A percentile compares a stretch with the other conserved stretches of the same genome.
phyloP scores from a whole-genome alignment of 2,113 vertebrate species.

The Tinamus guttatus region DNA sequence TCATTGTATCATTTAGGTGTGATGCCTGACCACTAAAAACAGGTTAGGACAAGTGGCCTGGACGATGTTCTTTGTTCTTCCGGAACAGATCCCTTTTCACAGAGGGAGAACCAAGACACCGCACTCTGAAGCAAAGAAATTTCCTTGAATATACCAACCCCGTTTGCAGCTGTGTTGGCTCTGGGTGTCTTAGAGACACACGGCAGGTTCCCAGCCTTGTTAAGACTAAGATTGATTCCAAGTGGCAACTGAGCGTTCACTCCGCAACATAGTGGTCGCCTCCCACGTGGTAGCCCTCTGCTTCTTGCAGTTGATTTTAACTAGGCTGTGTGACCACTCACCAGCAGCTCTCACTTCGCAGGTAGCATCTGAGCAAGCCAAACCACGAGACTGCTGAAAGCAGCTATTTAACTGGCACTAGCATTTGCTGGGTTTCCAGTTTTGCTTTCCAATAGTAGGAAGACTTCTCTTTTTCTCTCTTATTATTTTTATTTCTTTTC shows the following conservation, averaged over 20 bases:
- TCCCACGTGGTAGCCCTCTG: neutral
- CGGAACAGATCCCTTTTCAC: fast-evolving
- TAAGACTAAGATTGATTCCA: neutral
- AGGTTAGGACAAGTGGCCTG: neutral
- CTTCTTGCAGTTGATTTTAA: neutral
- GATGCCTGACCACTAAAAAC: neutral
- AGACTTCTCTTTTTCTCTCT: neutral
- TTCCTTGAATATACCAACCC: neutral
- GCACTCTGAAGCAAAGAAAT: neutral
- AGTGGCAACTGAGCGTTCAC: neutral
- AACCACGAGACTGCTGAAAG: slow-evolving; percentile 2
- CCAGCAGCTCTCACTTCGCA: neutral
- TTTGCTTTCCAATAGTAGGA: neutral
- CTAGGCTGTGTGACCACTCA: neutral
- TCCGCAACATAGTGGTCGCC: fast-evolving
- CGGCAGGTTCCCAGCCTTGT: fast-evolving
- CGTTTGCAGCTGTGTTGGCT: neutral
- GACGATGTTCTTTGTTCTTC: fast-evolving
- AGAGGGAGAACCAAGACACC: fast-evolving
- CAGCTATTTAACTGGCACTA: neutral
- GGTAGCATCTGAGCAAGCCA: neutral
- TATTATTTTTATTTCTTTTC: neutral
- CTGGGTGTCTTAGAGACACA: neutral
- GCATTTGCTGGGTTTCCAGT: neutral
- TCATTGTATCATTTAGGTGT: fast-evolving